These are phyloP conservation scores for Nothoprocta perdicaria DNA, from an alignment of 2,113 vertebrate species.

Conservation along the genomic window DNA sequence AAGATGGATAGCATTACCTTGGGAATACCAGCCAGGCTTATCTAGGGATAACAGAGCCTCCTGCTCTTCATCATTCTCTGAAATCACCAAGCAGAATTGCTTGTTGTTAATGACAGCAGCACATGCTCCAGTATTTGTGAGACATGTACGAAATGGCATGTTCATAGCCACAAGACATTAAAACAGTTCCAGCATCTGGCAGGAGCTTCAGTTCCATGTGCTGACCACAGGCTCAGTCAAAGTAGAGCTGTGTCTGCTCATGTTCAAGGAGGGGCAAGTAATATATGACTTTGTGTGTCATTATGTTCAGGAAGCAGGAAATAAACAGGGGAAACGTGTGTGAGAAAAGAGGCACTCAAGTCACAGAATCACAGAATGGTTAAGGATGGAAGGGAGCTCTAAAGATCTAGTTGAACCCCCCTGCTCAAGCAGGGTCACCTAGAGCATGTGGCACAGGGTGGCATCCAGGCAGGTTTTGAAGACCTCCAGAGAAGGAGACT, in stretches of 20 bases:
- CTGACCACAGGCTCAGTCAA: not conserved
- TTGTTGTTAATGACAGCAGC: not conserved
- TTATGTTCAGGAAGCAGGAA: not conserved
- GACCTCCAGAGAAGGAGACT: too few relatives aligned
- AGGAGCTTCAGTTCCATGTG: not conserved
- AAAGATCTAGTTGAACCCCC: too few relatives aligned
- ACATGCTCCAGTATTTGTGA: not conserved
- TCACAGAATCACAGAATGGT: too few relatives aligned
- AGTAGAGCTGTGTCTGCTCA: not conserved
- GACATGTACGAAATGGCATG: not conserved
- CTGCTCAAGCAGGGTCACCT: too few relatives aligned
- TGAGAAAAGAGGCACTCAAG: not conserved
- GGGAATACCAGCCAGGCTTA: conserved; percentile 96
- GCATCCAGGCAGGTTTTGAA: too few relatives aligned
- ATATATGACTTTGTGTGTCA: not conserved
- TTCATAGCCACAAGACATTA: not conserved
- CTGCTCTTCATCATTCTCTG: conserved; percentile 91
- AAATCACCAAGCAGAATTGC: conserved; percentile 43
- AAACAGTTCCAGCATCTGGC: not conserved
- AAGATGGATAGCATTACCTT: conserved; percentile 92
- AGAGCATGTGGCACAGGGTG: too few relatives aligned
- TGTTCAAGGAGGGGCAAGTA: not conserved
- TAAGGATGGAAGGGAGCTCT: too few relatives aligned
- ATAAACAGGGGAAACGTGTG: not conserved
- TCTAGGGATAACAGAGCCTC: conserved; percentile 86